phyloP scores from a whole-genome alignment of 2,888 invertebrate species.

The Odontothrips loti region DNA sequence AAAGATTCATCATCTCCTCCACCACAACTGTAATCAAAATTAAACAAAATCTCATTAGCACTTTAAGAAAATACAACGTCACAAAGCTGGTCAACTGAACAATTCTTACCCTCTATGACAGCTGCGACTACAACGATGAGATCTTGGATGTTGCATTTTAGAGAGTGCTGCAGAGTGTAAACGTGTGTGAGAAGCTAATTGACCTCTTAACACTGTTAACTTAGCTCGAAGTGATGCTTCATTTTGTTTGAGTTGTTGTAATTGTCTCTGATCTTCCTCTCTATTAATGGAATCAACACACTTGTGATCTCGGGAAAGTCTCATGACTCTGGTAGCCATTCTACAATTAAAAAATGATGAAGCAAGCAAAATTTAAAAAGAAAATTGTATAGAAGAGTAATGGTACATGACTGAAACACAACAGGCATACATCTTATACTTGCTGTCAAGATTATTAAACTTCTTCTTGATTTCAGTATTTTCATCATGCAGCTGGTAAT shows the following conservation, averaged over 20 bases:
- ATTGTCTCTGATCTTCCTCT: constrained; percentile 3
- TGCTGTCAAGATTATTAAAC: neutral
- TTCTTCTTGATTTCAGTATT: constrained; percentile 2
- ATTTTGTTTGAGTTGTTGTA: neutral
- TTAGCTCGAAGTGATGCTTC: neutral
- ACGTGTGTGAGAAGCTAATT: neutral
- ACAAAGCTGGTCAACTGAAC: neutral
- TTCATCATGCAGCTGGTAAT: constrained; percentile 17
- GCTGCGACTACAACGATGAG: neutral
- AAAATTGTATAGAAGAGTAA: neutral
- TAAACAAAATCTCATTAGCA: neutral
- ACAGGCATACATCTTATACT: neutral
- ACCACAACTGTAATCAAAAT: neutral
- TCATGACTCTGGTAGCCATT: neutral
- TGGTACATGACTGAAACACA: neutral
- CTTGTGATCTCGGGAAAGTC: constrained; percentile 1
- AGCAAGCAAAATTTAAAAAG: neutral
- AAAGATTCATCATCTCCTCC: neutral
- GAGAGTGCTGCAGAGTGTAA: constrained; percentile 6
- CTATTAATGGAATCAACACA: neutral
- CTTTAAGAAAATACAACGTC: neutral
- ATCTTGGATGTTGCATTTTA: neutral
- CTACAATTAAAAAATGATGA: neutral
- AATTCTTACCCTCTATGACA: neutral
- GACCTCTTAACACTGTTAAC: neutral